Percentiles rank a stretch among this genome's conserved stretches.
Conservation (phyloP, 2,797 vertebrate genomes). For the Iguana delicatissima region DNA sequence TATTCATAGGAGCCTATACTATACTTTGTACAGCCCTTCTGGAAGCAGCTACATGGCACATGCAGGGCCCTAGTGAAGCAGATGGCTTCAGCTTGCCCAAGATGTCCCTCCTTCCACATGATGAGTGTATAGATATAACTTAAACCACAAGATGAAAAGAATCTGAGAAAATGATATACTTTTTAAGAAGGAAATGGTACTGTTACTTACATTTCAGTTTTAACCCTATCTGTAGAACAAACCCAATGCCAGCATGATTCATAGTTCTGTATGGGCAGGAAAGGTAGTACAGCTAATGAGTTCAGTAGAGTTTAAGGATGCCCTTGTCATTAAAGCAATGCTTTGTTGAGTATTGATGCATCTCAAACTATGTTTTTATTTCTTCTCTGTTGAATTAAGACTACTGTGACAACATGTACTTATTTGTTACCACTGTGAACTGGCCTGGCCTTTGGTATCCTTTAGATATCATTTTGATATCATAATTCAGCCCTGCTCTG, state of each 20-base stretch:
- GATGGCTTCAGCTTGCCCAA: neutral
- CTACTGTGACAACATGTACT: neutral
- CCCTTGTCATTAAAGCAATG: neutral
- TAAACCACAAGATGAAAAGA: neutral
- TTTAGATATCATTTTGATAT: no score
- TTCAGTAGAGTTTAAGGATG: neutral
- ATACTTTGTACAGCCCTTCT: neutral
- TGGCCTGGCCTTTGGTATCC: no score
- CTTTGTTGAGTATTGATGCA: conserved; percentile 10
- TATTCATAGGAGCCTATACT: neutral
- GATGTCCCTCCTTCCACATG: no score
- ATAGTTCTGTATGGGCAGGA: neutral
- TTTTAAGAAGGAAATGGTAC: neutral
- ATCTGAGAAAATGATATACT: neutral
- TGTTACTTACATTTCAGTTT: neutral
- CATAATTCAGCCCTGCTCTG: no score
- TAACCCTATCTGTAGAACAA: no score
- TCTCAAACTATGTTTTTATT: neutral
- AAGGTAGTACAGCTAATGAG: neutral
- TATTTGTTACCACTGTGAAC: no score
- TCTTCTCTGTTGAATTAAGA: neutral
- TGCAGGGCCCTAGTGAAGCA: neutral
- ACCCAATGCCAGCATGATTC: neutral
- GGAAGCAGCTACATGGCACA: neutral
- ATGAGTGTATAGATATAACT: neutral